phyloP scores from a whole-genome alignment of 2,113 vertebrate species.

The Stercorarius parasiticus region DNA sequence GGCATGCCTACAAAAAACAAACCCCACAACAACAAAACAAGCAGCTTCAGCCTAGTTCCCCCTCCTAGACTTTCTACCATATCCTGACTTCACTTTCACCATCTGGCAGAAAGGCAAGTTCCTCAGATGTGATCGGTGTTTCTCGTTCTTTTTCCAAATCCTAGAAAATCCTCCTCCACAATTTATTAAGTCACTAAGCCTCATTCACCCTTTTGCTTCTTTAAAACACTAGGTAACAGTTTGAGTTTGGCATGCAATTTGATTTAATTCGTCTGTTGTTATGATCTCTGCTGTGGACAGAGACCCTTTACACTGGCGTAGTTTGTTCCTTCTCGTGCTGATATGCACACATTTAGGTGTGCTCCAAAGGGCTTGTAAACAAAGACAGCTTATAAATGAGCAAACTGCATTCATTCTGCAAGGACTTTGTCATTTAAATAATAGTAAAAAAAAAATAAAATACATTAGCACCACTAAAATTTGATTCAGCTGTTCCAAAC shows the following conservation, averaged over 20 bases:
- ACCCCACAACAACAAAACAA: background rate
- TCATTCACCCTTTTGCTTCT: background rate
- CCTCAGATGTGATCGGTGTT: background rate
- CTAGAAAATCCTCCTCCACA: background rate
- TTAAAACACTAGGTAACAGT: background rate
- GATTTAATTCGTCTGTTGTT: background rate
- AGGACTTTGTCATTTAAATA: background rate
- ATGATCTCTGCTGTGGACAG: background rate
- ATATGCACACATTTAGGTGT: accelerated
- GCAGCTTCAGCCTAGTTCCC: background rate
- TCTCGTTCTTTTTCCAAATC: background rate
- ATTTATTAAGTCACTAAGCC: background rate
- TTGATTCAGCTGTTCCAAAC: background rate
- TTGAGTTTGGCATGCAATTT: background rate
- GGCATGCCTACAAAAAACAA: background rate
- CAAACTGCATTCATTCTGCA: background rate
- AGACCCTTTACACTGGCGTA: background rate
- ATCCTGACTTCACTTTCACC: background rate
- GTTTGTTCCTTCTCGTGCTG: background rate
- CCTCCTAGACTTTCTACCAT: background rate
- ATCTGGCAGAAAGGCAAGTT: background rate
- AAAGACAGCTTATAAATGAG: background rate
- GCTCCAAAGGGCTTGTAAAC: background rate
- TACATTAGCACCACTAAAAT: background rate
- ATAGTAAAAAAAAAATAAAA: background rate